These are phyloP conservation scores for Ecdyonurus torrentis DNA, from an alignment of 2,888 invertebrate genomes.

Conservation along the genomic window DNA sequence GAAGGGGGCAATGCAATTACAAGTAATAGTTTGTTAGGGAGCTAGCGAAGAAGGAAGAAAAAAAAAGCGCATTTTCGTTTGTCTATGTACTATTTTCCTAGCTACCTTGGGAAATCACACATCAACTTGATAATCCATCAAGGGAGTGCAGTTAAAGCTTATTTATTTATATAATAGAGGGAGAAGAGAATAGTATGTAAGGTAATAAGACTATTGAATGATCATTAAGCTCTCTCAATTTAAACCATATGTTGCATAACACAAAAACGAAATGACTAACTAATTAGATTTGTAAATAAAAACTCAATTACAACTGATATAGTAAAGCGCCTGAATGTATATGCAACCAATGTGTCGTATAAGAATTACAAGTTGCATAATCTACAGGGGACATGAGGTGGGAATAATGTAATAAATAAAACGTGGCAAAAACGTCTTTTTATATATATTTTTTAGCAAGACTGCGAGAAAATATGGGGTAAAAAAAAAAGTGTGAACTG, in stretches of 20 bases:
- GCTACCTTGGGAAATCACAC: conserved; percentile 1
- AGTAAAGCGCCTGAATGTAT: not conserved
- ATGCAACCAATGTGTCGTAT: not conserved
- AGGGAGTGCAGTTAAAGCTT: not conserved
- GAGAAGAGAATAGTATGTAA: not conserved
- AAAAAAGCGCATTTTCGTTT: not conserved
- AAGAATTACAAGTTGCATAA: not conserved
- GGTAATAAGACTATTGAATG: not conserved
- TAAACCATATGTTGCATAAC: not conserved
- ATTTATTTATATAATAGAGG: too few relatives aligned
- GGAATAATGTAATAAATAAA: not conserved
- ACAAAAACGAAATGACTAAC: not conserved
- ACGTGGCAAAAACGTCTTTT: not conserved
- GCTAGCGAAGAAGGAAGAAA: too few relatives aligned
- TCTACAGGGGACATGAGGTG: not conserved
- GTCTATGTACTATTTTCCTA: not conserved
- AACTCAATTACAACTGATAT: not conserved
- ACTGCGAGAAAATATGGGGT: not conserved
- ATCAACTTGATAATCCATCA: not conserved
- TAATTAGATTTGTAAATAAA: not conserved
- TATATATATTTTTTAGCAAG: too few relatives aligned
- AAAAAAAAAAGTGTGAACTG: not conserved
- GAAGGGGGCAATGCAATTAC: not conserved
- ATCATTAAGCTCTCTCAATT: not conserved
- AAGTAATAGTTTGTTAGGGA: not conserved